Base-by-base conservation (phyloP, 2,113 vertebrate species). In the Xenopus tropicalis region DNA sequence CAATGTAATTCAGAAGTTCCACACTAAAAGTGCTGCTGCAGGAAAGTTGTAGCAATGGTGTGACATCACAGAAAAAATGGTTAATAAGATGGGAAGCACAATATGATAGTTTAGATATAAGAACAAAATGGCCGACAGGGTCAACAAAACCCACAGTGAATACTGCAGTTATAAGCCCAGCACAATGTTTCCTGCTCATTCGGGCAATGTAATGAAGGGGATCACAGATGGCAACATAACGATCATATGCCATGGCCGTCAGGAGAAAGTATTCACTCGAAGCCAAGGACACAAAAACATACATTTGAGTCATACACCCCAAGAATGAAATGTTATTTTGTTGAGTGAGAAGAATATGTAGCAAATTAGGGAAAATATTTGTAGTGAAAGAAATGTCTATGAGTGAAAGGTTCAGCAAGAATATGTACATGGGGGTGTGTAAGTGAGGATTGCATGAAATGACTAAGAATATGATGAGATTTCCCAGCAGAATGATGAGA, bases 61-160 rank as follows among this genome's bases (percentile, higher is more conserved):
- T 66, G 20, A 81, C 61, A 58, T 86, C 81, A 61, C 85, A 85
- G 4, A 82, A 56, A 4, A 84, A 78, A 68, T 86, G 81, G 2
- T 69, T 72, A 23, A 85, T 79, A 24, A 77, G 20, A 46, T 58
- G 20, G 19, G 62, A 73, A 11, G 9, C 20, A 25, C 71, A 73
- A 24, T 66, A 73, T 14, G 51, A 58, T 1, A 57, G 16, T 11
- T 66, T 43, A 14, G 51, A 66, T 44, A 73, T 37, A 44, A 73
- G 22, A 3, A 10, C 16, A n/a, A 64, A 17, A 23, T 65, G 51
- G 10, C 14, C 48, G 16, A 44, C 24, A 11, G 71, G 24, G 20
- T 56, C 29, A 21, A 66, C 11, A n/a, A 72, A 16, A 23, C 71
- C 71, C 29, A 66, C 23, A n/a, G n/a, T 13, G 62, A 62, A 73